Percentiles rank a stretch among this genome's conserved stretches.
Evolutionary conservation across 2,888 invertebrate species (phyloP).

Genomic region (Congeria kusceri): DNA sequence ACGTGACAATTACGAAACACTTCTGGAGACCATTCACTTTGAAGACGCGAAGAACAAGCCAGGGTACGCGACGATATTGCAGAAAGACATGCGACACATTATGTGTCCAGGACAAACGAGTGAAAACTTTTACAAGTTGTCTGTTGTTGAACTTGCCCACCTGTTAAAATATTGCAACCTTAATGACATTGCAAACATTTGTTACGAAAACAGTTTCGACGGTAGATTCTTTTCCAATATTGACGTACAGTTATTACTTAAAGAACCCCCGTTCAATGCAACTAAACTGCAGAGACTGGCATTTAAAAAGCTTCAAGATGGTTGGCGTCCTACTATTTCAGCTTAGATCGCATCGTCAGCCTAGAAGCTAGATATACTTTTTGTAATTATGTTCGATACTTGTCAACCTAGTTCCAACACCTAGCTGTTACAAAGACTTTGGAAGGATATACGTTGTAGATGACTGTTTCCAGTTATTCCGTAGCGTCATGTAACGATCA

Average conservation of each 20-base stretch:
- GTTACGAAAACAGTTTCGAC: neutral
- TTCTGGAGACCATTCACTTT: too few species aligned
- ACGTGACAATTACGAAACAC: too few species aligned
- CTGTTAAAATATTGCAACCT: neutral
- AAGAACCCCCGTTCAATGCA: neutral
- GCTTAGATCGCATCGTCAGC: too few species aligned
- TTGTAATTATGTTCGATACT: too few species aligned
- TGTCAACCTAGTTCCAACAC: too few species aligned
- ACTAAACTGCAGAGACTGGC: neutral
- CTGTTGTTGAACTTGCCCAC: neutral
- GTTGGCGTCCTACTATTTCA: neutral
- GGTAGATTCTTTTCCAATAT: neutral
- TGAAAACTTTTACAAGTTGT: neutral
- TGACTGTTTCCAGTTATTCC: too few species aligned
- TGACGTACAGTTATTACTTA: neutral
- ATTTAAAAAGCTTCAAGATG: neutral
- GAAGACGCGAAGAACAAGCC: too few species aligned
- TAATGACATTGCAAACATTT: neutral
- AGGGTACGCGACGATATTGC: too few species aligned
- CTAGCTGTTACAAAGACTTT: too few species aligned
- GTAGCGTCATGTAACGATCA: too few species aligned
- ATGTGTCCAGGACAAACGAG: neutral
- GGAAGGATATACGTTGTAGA: too few species aligned
- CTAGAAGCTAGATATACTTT: too few species aligned
- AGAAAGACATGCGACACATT: neutral